phyloP scores from a whole-genome alignment of 2,113 vertebrate species.

The Aptenodytes forsteri region DNA sequence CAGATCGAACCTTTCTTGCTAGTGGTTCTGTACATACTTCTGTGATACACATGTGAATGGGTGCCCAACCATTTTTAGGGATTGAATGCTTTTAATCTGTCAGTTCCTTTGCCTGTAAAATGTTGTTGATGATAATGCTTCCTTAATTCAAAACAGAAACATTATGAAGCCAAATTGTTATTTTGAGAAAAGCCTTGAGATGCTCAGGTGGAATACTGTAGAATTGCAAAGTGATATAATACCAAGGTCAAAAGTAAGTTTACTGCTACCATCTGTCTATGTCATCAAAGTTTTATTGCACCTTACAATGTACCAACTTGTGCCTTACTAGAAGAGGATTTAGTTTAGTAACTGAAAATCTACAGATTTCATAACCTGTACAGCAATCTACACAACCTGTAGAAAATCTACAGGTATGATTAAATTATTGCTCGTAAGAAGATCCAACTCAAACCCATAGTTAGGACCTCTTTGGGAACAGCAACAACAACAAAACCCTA shows the following conservation, averaged over 20 bases:
- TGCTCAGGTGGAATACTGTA: neutral
- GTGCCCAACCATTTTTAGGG: neutral
- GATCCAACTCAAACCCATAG: neutral
- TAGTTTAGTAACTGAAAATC: neutral
- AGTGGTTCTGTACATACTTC: neutral
- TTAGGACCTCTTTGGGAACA: neutral
- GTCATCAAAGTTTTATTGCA: neutral
- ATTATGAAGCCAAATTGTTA: neutral
- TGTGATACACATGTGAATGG: neutral
- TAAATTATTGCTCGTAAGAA: neutral
- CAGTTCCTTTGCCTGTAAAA: neutral
- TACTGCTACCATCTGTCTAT: neutral
- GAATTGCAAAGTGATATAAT: neutral
- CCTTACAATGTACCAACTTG: neutral
- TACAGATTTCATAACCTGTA: neutral
- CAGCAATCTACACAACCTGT: neutral
- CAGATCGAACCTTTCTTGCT: neutral
- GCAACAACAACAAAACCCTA: neutral
- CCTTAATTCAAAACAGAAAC: neutral
- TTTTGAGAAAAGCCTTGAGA: neutral
- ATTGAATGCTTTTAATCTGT: neutral
- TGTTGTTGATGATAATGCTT: neutral
- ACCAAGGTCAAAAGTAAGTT: neutral
- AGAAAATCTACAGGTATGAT: neutral
- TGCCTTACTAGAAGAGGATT: neutral